phyloP scores from a whole-genome alignment of 1,140 invertebrate genomes.

The Drosophila auraria region DNA sequence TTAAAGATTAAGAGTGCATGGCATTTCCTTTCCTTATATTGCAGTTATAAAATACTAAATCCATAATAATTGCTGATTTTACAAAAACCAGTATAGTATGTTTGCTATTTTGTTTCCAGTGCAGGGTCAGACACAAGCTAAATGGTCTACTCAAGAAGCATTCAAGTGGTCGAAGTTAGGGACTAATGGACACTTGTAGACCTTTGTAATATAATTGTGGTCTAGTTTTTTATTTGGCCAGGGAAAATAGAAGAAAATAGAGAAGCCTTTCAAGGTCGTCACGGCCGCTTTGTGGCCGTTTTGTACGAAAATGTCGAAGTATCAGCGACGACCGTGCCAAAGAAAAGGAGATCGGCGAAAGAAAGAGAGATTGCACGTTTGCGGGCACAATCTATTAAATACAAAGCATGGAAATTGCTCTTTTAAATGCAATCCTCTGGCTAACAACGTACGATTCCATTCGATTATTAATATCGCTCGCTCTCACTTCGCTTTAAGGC shows the following conservation, averaged over 20 bases:
- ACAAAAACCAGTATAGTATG: neutral
- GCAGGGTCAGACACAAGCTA: conserved; percentile 11
- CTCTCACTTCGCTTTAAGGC: conserved; percentile 51
- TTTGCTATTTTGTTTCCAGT: conserved; percentile 5
- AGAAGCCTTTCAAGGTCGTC: conserved; percentile 29
- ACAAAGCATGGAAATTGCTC: conserved; percentile 55
- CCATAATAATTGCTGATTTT: too few relatives aligned
- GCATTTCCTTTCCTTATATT: neutral
- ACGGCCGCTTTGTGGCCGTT: conserved; percentile 6
- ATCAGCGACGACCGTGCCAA: conserved; percentile 29
- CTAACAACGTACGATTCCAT: conserved; percentile 30
- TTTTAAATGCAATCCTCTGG: conserved; percentile 36
- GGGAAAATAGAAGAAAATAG: conserved; percentile 29
- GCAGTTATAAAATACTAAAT: neutral
- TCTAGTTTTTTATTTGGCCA: conserved; percentile 39
- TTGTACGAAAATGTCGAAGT: conserved; percentile 12
- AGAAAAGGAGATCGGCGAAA: conserved; percentile 15
- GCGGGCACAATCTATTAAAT: conserved; percentile 30
- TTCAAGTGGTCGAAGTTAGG: conserved; percentile 25
- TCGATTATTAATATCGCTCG: conserved; percentile 51
- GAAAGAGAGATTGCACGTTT: conserved; percentile 17
- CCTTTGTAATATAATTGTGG: conserved; percentile 42
- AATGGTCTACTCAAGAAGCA: conserved; percentile 15
- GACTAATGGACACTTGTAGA: conserved; percentile 21
- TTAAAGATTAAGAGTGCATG: neutral